Conservation (phyloP, 1,140 invertebrate species). For the Eriocheir sinensis region DNA sequence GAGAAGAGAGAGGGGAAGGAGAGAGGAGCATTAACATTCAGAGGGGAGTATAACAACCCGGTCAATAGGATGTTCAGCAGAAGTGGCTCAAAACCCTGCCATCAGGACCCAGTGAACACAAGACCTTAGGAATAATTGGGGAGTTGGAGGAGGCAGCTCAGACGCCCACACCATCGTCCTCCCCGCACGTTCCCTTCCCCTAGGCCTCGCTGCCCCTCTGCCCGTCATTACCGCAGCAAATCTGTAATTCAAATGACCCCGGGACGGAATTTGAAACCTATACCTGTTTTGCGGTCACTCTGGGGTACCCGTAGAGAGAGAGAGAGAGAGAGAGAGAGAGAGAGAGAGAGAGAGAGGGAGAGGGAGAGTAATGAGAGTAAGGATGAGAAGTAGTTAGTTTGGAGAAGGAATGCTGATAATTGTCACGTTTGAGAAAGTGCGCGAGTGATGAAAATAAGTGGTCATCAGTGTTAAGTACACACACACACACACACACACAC, state of each 20-base stretch:
- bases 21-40: background rate
- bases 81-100: background rate
- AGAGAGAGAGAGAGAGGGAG: conserved; percentile 45
- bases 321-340: conserved; percentile 42
- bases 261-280: conserved; percentile 52
- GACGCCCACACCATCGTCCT: background rate
- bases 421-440: background rate
- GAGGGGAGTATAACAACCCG: background rate
- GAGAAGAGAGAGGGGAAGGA: no score
- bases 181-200: background rate
- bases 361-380: conserved; percentile 17
- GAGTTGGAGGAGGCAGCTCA: background rate
- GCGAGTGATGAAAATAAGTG: conserved; percentile 28
- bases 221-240: conserved; percentile 51
- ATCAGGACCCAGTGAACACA: background rate
- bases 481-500: conserved; percentile 36
- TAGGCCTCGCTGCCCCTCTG: conserved; percentile 50
- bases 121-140: conserved; percentile 14
- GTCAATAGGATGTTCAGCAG: background rate
- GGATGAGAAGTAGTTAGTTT: background rate
- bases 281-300: conserved; percentile 38
- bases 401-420: background rate
- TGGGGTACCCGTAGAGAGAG: background rate
- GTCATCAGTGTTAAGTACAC: background rate
- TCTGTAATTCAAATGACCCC: conserved; percentile 54